Base-by-base conservation (phyloP, 2,797 vertebrate species). In the Euphonia xanthogaster region DNA sequence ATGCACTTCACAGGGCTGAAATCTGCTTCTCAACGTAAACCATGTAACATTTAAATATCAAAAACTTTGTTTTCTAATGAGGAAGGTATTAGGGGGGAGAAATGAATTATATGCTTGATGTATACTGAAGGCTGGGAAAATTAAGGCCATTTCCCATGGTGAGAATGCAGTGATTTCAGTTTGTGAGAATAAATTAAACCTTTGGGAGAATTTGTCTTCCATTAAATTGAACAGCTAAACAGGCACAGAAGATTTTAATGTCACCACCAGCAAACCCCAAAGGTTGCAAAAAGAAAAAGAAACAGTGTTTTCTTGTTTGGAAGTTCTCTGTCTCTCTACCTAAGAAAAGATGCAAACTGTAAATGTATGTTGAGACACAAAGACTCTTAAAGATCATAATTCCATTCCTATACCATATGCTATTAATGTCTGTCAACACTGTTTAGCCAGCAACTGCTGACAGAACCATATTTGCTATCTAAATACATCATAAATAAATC, bases 401-500 rank as follows among this genome's bases (percentile, higher is more conserved):
- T 98, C 97, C 95, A 96, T 97, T 94, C 96, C 97, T 97, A 97
- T 97, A 97, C 97, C 98, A 98, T 98, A 98, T 98, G 98, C 98
- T 98, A 98, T 98, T 98, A 98, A 98, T 98, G 98, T 97, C 98
- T 98, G 98, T 98, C 98, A 98, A 97, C 98, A 98, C 95, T 98
- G 98, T 98, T 98, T 98, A 98, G 97, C 98, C 98, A 98, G 97
- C 97, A 97, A 98, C 96, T 97, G 98, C 98, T 98, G 98, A 98
- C 98, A 98, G 98, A 98, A 97, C 97, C 96, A 95, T 98, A 98
- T 98, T 98, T 98, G 97, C 98, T 98, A 98, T 98, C 98, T 98
- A 98, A 98, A 98, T 98, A 98, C 98, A 98, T 98, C 98, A 98
- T 98, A 98, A 98, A 98, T 98, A 98, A 98, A 98, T 98, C 98